These are phyloP conservation scores for Thamnaconus septentrionalis DNA, from an alignment of 2,113 vertebrate species.

Conservation along the genomic window DNA sequence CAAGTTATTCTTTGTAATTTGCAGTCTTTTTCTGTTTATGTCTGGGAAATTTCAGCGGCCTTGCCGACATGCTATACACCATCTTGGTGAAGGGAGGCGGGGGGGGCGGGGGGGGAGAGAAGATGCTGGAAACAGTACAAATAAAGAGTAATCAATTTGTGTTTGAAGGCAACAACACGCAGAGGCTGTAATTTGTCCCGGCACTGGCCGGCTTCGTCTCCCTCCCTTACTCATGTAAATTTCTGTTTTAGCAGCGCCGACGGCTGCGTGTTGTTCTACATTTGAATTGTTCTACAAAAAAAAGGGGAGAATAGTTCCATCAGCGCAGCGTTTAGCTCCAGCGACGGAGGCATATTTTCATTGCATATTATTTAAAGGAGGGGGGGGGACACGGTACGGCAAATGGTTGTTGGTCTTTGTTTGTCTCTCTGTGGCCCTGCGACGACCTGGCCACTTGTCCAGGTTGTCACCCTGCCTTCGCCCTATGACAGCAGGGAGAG, in stretches of 20 bases:
- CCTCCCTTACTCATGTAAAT: slow-evolving; percentile 8
- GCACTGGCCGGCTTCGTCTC: slow-evolving; percentile 6
- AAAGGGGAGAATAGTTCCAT: slow-evolving; percentile 17
- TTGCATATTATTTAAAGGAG: slow-evolving; percentile 2
- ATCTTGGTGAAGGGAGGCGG: slow-evolving; percentile 16
- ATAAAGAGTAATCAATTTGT: slow-evolving; percentile 42
- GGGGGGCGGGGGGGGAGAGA: not conserved
- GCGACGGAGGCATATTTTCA: slow-evolving; percentile 25
- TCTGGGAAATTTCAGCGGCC: slow-evolving; percentile 18
- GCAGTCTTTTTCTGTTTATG: slow-evolving; percentile 22
- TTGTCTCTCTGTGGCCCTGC: too few relatives aligned
- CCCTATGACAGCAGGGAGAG: too few relatives aligned
- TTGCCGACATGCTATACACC: slow-evolving; percentile 23
- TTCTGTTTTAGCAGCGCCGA: slow-evolving; percentile 20
- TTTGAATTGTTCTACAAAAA: too few relatives aligned
- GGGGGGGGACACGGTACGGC: too few relatives aligned
- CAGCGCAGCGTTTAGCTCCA: slow-evolving; percentile 5
- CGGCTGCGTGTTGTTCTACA: slow-evolving; percentile 38
- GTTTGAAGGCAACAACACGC: slow-evolving; percentile 40
- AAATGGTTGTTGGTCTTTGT: too few relatives aligned
- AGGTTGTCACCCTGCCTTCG: too few relatives aligned
- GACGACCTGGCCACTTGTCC: too few relatives aligned
- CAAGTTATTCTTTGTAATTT: too few relatives aligned
- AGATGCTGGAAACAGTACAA: slow-evolving; percentile 36
- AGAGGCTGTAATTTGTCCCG: slow-evolving; percentile 35